Conservation (phyloP, 2,113 vertebrate species). For the Dasypus novemcinctus region DNA sequence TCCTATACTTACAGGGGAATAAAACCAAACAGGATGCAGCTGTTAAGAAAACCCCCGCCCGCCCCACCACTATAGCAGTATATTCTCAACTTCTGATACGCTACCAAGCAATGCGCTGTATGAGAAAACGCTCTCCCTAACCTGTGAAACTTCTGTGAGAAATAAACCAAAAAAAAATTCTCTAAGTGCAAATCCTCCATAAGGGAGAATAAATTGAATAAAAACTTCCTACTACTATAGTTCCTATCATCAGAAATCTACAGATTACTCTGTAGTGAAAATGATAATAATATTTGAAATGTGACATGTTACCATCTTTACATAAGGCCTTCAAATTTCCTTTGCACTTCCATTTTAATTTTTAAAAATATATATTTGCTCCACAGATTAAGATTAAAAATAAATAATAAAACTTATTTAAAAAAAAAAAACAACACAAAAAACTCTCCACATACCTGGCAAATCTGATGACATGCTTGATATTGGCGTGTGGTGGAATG, state of each 20-base stretch:
- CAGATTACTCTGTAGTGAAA: neutral
- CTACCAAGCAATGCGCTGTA: neutral
- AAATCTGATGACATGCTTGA: slow-evolving; percentile 93
- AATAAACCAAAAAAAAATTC: neutral
- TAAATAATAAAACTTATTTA: neutral
- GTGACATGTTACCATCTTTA: neutral
- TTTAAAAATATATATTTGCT: slow-evolving; percentile 5
- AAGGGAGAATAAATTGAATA: neutral
- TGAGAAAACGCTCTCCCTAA: slow-evolving; percentile 28
- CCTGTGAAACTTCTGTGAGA: neutral
- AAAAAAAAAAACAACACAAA: neutral
- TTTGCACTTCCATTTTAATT: neutral
- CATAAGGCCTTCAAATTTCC: slow-evolving; percentile 7
- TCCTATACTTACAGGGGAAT: neutral
- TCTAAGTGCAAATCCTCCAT: neutral
- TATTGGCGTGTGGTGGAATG: slow-evolving; percentile 93
- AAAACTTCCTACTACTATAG: neutral
- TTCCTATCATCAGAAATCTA: neutral
- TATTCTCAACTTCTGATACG: neutral
- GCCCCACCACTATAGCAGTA: neutral
- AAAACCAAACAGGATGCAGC: neutral
- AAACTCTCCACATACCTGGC: slow-evolving; percentile 88
- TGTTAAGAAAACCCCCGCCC: neutral
- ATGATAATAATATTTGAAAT: neutral
- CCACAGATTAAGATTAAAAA: slow-evolving; percentile 27